A percentile compares a stretch with the other conserved stretches of the same genome.
phyloP scores from a whole-genome alignment of 2,888 invertebrate genomes.

The Stenichneumon culpator region DNA sequence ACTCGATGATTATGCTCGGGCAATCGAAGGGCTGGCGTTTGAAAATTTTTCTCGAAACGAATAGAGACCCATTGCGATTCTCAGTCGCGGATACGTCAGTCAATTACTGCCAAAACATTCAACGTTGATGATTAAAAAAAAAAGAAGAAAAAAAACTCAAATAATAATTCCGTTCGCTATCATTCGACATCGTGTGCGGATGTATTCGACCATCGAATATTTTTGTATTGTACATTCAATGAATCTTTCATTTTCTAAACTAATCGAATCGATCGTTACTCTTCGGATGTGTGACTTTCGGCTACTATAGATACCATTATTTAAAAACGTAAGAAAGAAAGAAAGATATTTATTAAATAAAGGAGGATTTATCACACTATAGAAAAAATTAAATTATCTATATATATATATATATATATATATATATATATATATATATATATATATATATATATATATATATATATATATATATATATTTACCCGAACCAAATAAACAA shows the following conservation, averaged over 20 bases:
- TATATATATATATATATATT: conserved; percentile 22
- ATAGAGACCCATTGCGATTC: too few relatives aligned
- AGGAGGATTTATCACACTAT: conserved; percentile 42
- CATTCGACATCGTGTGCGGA: not conserved
- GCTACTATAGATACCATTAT: conserved; percentile 32
- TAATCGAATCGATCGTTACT: conserved; percentile 42
- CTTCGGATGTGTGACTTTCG: conserved; percentile 25
- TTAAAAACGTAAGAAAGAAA: conserved; percentile 21
- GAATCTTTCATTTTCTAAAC: not conserved
- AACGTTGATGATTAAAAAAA: not conserved
- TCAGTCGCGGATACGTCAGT: not conserved
- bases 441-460: conserved; percentile 43
- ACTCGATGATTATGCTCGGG: not conserved
- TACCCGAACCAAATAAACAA: conserved; percentile 49
- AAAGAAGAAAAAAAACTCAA: not conserved
- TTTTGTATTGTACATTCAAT: not conserved
- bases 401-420: conserved; percentile 50
- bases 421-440: conserved; percentile 1
- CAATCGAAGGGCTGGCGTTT: not conserved
- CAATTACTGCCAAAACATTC: not conserved
- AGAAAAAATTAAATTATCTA: conserved; percentile 50
- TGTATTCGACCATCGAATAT: not conserved
- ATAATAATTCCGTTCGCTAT: not conserved
- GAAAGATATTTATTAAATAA: conserved; percentile 6
- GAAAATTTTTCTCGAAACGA: conserved; percentile 1